A percentile compares a stretch with the other conserved stretches of the same genome.
Evolutionary conservation across 53 echinoderm and acorn worm species (phyloP).

Genomic region (Temnopleurus reevesii): DNA sequence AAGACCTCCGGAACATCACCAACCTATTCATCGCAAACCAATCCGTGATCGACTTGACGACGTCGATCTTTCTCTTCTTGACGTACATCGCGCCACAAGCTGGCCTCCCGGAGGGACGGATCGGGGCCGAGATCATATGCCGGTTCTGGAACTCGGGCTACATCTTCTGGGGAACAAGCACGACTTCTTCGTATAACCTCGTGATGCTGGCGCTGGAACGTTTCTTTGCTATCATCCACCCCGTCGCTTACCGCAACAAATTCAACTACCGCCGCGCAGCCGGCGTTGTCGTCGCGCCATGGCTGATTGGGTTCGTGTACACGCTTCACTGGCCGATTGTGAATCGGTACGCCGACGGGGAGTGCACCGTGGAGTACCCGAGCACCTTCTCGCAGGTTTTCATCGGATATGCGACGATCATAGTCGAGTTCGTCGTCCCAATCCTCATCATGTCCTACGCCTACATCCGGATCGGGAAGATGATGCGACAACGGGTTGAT

Average conservation of each 20-base stretch:
- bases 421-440: slow-evolving; percentile 60
- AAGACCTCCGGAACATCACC: slow-evolving; percentile 64
- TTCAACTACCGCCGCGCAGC: slow-evolving; percentile 53
- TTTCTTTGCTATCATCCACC: slow-evolving; percentile 68
- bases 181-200: slow-evolving; percentile 66
- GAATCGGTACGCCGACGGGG: slow-evolving; percentile 43
- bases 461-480: slow-evolving; percentile 59
- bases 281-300: slow-evolving; percentile 43
- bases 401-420: slow-evolving; percentile 56
- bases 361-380: slow-evolving; percentile 45
- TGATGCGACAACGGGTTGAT: slow-evolving; percentile 14
- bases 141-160: slow-evolving; percentile 72
- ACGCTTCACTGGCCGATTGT: slow-evolving; percentile 55
- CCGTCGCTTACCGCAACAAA: slow-evolving; percentile 60
- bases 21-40: slow-evolving; percentile 75
- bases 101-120: not conserved
- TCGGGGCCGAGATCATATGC: slow-evolving; percentile 49
- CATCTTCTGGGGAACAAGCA: slow-evolving; percentile 66
- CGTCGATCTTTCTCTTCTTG: slow-evolving; percentile 57
- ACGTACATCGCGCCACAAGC: slow-evolving; percentile 42
- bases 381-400: slow-evolving; percentile 5
- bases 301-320: slow-evolving; percentile 61
- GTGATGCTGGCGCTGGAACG: slow-evolving; percentile 71
- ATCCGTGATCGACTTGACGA: slow-evolving; percentile 65
- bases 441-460: slow-evolving; percentile 67